Conservation (phyloP, 2,888 invertebrate genomes). For the Laspeyria flexula region DNA sequence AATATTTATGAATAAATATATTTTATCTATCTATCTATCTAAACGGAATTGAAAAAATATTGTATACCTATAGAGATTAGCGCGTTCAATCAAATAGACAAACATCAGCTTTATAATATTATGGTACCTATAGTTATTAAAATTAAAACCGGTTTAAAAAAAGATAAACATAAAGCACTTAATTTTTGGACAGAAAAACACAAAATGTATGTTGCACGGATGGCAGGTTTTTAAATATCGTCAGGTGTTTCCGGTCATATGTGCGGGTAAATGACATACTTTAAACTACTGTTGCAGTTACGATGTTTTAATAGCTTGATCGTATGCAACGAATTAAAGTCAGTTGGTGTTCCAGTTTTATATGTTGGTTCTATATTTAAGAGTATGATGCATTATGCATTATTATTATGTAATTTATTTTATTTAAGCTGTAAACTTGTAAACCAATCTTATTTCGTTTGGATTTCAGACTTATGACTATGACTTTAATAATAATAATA, state of each 20-base stretch:
- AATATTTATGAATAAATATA: too few species aligned
- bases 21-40: too few species aligned
- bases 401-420: too few species aligned
- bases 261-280: slow-evolving; percentile 25
- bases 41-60: too few species aligned
- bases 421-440: too few species aligned
- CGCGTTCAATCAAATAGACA: too few species aligned
- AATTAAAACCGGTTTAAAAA: slow-evolving; percentile 48
- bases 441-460: too few species aligned
- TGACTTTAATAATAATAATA: too few species aligned
- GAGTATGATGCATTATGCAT: too few species aligned
- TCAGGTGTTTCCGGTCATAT: slow-evolving; percentile 41
- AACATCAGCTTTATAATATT: too few species aligned
- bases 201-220: slow-evolving; percentile 33
- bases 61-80: too few species aligned
- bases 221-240: slow-evolving; percentile 30
- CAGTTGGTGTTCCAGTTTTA: neutral
- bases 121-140: slow-evolving; percentile 46
- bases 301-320: neutral
- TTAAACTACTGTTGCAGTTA: slow-evolving; percentile 17
- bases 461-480: too few species aligned
- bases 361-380: neutral
- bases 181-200: slow-evolving; percentile 38
- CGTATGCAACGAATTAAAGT: neutral
- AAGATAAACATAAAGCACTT: slow-evolving; percentile 51